A percentile compares a stretch with the other conserved stretches of the same genome.
Conservation (phyloP, 2,888 invertebrate genomes). For the Hyles lineata region DNA sequence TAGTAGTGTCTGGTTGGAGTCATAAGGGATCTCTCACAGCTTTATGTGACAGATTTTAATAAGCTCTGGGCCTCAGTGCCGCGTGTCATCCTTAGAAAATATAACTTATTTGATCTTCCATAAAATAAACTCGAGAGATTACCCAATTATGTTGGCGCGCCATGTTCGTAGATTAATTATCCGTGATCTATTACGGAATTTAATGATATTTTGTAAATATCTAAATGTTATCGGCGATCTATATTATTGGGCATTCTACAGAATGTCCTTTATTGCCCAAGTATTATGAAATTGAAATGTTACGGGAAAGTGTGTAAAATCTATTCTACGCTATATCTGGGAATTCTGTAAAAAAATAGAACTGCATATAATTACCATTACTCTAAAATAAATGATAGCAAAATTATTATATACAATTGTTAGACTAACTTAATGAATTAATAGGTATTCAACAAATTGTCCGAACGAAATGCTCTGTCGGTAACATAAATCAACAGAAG, state of each 20-base stretch:
- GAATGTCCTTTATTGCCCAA: too few relatives aligned
- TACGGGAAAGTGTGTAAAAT: too few relatives aligned
- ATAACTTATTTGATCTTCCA: constrained; percentile 59
- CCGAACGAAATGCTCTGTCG: too few relatives aligned
- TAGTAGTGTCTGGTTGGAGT: constrained; percentile 54
- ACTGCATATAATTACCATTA: too few relatives aligned
- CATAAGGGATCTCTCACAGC: constrained; percentile 60
- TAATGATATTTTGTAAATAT: not conserved
- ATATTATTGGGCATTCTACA: too few relatives aligned
- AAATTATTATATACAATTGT: not conserved
- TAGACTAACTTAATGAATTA: not conserved
- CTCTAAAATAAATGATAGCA: not conserved
- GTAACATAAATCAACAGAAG: not conserved
- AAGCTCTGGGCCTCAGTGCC: constrained; percentile 74
- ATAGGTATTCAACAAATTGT: too few relatives aligned
- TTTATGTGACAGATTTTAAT: constrained; percentile 78
- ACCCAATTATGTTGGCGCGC: constrained; percentile 45
- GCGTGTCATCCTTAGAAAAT: constrained; percentile 53
- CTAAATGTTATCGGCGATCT: too few relatives aligned
- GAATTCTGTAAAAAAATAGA: too few relatives aligned
- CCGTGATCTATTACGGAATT: not conserved
- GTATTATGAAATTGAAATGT: too few relatives aligned
- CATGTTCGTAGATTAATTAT: constrained; percentile 23
- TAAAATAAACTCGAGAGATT: constrained; percentile 51
- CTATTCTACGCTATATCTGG: too few relatives aligned